These are phyloP conservation scores for Drosophila nr. perissopoda DNA, from an alignment of 2,888 invertebrate genomes.

Conservation along the genomic window DNA sequence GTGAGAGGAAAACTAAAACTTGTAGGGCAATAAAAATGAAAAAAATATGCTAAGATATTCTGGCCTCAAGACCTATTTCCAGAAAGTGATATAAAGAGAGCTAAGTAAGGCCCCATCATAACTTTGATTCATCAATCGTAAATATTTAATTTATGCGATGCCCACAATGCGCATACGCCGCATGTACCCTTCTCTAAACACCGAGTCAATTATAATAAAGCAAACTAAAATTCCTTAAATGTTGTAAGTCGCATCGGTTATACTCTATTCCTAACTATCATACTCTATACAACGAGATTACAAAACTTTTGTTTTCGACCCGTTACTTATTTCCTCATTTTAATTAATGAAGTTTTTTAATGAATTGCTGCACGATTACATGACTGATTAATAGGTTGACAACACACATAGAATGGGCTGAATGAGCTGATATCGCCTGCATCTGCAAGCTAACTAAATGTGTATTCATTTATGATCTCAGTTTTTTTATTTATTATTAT, in stretches of 20 bases:
- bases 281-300: not conserved
- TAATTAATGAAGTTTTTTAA: not conserved
- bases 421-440: not conserved
- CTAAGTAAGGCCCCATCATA: slow-evolving; percentile 18
- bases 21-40: slow-evolving; percentile 4
- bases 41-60: slow-evolving; percentile 35
- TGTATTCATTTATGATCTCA: slow-evolving; percentile 23
- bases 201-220: slow-evolving; percentile 29
- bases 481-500: slow-evolving; percentile 7
- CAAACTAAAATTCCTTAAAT: not conserved
- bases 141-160: slow-evolving; percentile 48
- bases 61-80: slow-evolving; percentile 27
- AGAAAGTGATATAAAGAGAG: slow-evolving; percentile 25
- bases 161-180: slow-evolving; percentile 26
- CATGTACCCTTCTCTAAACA: slow-evolving; percentile 36
- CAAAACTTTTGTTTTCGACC: not conserved
- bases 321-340: not conserved
- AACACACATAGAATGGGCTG: not conserved
- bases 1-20: slow-evolving; percentile 47
- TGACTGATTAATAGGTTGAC: not conserved
- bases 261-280: not conserved
- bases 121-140: slow-evolving; percentile 41
- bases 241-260: not conserved
- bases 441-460: not conserved
- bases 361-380: not conserved